Conservation (phyloP, 2,113 vertebrate genomes). For the Pedionomus torquatus region DNA sequence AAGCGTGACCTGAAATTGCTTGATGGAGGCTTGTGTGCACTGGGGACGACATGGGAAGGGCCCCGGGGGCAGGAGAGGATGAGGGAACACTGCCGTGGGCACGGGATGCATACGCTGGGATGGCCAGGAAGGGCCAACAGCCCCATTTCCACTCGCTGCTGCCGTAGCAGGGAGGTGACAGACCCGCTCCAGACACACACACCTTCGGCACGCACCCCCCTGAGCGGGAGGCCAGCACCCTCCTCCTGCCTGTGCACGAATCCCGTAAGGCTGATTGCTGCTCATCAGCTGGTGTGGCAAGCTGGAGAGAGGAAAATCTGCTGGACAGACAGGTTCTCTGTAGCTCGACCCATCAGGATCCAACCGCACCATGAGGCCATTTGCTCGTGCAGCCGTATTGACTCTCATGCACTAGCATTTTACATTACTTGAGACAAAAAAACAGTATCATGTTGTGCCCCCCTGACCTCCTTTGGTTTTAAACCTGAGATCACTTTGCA, state of each 20-base stretch:
- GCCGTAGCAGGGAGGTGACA: accelerated
- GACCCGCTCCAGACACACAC: neutral
- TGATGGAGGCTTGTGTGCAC: neutral
- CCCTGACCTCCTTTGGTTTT: neutral
- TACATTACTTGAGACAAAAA: neutral
- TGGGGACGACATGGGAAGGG: accelerated
- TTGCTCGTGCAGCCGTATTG: neutral
- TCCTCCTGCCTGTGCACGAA: neutral
- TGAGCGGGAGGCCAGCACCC: neutral
- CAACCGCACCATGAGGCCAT: neutral
- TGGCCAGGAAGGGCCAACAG: neutral
- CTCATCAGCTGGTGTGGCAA: neutral
- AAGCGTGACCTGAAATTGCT: neutral
- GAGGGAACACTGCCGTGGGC: accelerated
- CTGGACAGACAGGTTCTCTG: neutral
- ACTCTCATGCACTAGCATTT: neutral
- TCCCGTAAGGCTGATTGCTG: neutral
- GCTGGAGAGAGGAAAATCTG: neutral
- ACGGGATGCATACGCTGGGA: accelerated
- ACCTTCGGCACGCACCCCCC: too few relatives aligned
- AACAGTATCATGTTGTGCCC: neutral
- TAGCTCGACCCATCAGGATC: neutral
- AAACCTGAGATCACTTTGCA: neutral
- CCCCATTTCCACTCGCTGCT: neutral
- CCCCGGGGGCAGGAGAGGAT: accelerated